Conservation (phyloP, 2,888 invertebrate species). For the Andrena fulva region DNA sequence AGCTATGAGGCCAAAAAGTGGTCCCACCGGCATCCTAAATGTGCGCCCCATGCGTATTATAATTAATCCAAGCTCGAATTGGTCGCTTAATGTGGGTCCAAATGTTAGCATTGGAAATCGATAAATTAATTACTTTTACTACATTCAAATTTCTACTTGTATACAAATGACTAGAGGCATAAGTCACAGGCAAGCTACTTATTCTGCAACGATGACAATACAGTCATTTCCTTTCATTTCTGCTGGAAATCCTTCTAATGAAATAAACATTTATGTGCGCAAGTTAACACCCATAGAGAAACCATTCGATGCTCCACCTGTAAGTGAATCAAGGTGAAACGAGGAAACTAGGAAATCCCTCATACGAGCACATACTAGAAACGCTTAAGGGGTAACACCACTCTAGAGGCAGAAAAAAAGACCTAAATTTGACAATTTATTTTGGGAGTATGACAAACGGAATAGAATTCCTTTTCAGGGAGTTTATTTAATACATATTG, state of each 20-base stretch:
- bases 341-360: no score
- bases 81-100: neutral
- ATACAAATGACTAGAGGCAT: neutral
- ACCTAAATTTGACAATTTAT: no score
- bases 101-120: neutral
- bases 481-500: no score
- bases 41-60: neutral
- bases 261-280: neutral
- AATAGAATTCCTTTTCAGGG: no score
- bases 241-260: neutral
- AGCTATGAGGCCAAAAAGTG: neutral
- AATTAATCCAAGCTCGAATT: constrained; percentile 11
- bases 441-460: no score
- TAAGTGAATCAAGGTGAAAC: neutral
- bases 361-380: no score
- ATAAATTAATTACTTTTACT: neutral
- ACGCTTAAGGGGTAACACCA: no score
- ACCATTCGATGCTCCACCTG: neutral
- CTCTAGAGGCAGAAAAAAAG: no score
- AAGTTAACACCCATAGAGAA: neutral
- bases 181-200: neutral
- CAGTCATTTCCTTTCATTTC: neutral
- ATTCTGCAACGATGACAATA: neutral
- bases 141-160: neutral
- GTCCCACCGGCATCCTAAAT: neutral